Base-by-base conservation (phyloP, 2,888 invertebrate species). In the Spodoptera exigua region DNA sequence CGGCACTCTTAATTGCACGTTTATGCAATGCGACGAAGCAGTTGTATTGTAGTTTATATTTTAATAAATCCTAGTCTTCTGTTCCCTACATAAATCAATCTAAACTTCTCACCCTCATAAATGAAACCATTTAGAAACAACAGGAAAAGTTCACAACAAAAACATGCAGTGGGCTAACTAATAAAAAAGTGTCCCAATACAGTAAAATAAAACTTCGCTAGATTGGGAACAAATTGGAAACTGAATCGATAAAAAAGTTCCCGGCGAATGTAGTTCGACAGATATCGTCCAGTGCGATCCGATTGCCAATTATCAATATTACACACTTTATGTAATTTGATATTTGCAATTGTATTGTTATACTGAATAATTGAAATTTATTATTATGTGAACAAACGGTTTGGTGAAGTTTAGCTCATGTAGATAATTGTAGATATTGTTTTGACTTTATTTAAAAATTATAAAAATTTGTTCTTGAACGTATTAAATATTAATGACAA, bases 191-290 rank as follows among this genome's bases (percentile, higher is more conserved):
- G 35, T 37, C 21, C 21, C 49, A 18, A 70, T 32, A 21, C 36
- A 5, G 18, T 32, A 48, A 66, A 70, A 57, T 48, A 48, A 56
- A 70, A 57, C 49, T 27, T 14, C 40, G 37, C 36, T 36, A 41
- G 32, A 57, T 57, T 57, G 70, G 64, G 52, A 67, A 64, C 57
- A 37, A 67, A 67, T 67, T 70, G 70, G 52, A 70, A 64, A 64
- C 47, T 16, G 57, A 18, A 63, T 37, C 44, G 40, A 44, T 51
- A 70, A 64, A 66, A 69, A 70, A 44, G 7, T 48, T 35, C 32
- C 44, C 1, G 17, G 10, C 16, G 16, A 47, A 35, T 39, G 16
- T 37, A 43, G 13, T 41, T 11, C 17, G 46, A 63, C 46, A 70
- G 55, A 43, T 49, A 61, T 48, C 60, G 65, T 48, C 27, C 13